Evolutionary conservation across 1,140 invertebrate species (phyloP).

Genomic region (Penaeus indicus): DNA sequence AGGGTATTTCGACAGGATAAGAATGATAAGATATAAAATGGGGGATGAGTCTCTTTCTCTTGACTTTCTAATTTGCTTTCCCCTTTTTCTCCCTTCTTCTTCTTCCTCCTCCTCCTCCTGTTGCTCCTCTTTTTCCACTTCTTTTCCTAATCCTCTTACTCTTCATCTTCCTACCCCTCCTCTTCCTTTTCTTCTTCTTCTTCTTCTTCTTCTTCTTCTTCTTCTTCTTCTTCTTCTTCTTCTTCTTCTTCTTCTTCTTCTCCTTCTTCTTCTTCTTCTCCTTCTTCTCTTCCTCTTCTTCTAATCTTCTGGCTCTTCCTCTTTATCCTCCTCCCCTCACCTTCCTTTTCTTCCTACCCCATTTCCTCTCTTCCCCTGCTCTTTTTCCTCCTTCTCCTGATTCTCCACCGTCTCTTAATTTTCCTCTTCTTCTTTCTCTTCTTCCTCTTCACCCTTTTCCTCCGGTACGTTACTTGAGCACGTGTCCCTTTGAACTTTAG

Average conservation of each 20-base stretch:
- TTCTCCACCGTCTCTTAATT: neutral
- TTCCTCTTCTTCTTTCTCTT: neutral
- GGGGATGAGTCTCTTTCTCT: neutral
- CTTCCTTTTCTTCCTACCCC: no score
- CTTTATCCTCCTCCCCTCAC: neutral
- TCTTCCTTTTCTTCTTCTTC: neutral
- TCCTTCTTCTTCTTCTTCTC: neutral
- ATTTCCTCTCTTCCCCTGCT: no score
- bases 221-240: neutral
- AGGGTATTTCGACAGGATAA: neutral
- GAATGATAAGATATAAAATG: neutral
- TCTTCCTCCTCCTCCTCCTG: neutral
- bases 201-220: neutral
- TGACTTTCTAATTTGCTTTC: neutral
- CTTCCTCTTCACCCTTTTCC: no score
- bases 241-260: neutral
- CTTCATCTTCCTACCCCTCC: neutral
- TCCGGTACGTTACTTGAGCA: no score
- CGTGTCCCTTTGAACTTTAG: no score
- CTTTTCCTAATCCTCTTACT: neutral
- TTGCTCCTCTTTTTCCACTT: no score
- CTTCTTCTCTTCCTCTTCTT: neutral
- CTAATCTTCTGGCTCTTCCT: neutral
- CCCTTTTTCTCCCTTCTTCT: neutral
- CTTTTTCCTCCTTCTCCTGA: neutral